These are phyloP conservation scores for Galemys pyrenaicus DNA, from an alignment of 2,113 vertebrate genomes.

Conservation along the genomic window DNA sequence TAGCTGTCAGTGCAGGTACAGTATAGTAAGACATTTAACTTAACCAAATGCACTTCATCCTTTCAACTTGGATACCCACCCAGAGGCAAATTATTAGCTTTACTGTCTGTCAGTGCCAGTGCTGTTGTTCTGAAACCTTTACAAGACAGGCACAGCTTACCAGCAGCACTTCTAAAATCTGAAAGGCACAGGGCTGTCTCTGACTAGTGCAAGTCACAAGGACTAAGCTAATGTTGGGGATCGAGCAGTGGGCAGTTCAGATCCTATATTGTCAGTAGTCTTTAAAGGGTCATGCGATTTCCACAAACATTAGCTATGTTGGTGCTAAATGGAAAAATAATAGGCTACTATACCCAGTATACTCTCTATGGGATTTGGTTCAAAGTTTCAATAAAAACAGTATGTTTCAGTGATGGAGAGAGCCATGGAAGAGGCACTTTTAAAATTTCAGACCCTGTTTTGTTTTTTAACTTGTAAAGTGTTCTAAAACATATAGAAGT, in stretches of 20 bases:
- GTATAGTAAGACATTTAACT: not conserved
- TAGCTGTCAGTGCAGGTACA: not conserved
- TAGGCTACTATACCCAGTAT: not conserved
- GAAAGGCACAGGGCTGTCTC: not conserved
- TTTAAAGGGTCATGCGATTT: not conserved
- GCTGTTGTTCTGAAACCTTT: not conserved
- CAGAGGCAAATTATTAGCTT: not conserved
- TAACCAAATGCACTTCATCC: not conserved
- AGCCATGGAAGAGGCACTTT: slow-evolving; percentile 33
- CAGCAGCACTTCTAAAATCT: not conserved
- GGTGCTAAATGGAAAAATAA: slow-evolving; percentile 12
- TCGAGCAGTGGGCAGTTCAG: not conserved
- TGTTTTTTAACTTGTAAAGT: not conserved
- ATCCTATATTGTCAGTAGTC: not conserved
- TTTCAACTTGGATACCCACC: not conserved
- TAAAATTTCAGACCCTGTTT: slow-evolving; percentile 22
- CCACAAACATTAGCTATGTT: not conserved
- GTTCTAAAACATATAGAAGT: not conserved
- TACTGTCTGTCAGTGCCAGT: not conserved
- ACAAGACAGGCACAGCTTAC: not conserved
- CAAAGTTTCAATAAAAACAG: slow-evolving; percentile 10
- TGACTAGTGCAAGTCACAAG: not conserved
- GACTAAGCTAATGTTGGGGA: not conserved
- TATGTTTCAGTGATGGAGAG: not conserved
- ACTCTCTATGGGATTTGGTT: not conserved